These are phyloP conservation scores for Rhinolophus sinicus DNA, from an alignment of 2,113 vertebrate species.

Conservation along the genomic window DNA sequence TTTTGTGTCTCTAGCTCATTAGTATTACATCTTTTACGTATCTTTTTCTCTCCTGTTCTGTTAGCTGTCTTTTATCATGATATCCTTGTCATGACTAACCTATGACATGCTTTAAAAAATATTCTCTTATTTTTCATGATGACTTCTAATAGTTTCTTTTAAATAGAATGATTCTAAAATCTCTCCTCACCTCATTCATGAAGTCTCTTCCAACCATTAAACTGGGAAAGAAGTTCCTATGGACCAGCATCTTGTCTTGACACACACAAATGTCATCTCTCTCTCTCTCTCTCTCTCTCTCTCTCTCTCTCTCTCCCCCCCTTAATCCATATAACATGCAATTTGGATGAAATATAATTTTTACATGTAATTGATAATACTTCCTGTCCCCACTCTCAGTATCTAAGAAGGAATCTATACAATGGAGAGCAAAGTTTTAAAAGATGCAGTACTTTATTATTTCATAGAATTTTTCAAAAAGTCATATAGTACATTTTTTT, in stretches of 20 bases:
- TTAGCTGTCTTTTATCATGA: not conserved
- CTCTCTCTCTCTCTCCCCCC: not conserved
- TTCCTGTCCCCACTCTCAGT: not conserved
- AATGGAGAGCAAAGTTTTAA: not conserved
- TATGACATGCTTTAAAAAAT: not conserved
- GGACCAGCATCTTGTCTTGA: not conserved
- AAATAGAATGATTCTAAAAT: not conserved
- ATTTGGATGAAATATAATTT: not conserved
- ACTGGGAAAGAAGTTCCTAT: not conserved
- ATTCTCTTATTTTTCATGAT: not conserved
- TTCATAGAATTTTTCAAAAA: not conserved
- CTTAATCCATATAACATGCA: not conserved
- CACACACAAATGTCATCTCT: not conserved
- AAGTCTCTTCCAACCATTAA: not conserved
- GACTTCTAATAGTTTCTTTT: constrained; percentile 28
- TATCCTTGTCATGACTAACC: not conserved
- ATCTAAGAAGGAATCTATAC: not conserved
- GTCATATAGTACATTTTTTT: not conserved
- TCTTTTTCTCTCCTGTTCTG: not conserved
- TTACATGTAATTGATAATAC: not conserved
- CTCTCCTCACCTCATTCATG: not conserved
- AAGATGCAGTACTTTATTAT: not conserved
- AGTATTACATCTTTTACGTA: not conserved
- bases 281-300: not conserved
- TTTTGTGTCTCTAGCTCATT: not conserved